Evolutionary conservation across 2,797 vertebrate genomes (phyloP).

Genomic region (Xenopus petersii): DNA sequence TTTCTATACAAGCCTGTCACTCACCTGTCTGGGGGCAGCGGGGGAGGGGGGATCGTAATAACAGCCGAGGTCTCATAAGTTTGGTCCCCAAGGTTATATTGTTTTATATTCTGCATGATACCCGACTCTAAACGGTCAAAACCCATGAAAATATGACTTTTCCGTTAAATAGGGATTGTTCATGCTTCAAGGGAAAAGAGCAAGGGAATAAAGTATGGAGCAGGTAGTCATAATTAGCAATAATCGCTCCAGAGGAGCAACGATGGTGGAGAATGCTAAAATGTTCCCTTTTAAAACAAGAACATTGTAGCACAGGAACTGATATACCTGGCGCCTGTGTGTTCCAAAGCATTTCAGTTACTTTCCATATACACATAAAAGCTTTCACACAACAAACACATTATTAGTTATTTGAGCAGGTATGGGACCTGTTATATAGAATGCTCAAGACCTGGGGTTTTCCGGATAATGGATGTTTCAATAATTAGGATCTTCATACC

Average conservation of each 20-base stretch:
- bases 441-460: no score
- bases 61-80: constrained; percentile 1
- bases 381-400: no score
- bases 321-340: no score
- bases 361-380: no score
- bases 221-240: constrained; percentile 7
- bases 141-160: constrained; percentile 1
- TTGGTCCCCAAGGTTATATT: constrained; percentile 8
- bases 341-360: no score
- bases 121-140: background rate
- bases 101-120: constrained; percentile 1
- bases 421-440: no score
- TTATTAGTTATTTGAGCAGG: no score
- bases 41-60: background rate
- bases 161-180: background rate
- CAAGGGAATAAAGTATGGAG: background rate
- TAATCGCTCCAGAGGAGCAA: background rate
- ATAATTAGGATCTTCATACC: no score
- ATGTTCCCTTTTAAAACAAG: background rate
- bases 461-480: no score
- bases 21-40: constrained; percentile 20
- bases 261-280: background rate
- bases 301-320: no score
- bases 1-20: constrained; percentile 20
- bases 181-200: background rate